phyloP scores from a whole-genome alignment of 30 jellyfish, hydroid and myxozoan species.

The Aurelia aurita region DNA sequence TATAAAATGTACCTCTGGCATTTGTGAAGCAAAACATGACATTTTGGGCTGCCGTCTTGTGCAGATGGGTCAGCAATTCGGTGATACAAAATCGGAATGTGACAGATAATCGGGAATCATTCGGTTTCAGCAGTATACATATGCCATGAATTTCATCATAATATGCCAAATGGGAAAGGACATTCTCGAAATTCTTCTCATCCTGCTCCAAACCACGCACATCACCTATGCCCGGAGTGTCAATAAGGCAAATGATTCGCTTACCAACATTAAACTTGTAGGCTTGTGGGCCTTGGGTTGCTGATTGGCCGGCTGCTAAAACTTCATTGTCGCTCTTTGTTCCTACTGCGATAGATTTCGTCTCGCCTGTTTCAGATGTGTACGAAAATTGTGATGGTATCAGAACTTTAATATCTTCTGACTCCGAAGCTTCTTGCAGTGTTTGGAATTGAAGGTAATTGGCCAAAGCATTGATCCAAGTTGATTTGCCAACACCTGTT shows the following conservation, averaged over 20 bases:
- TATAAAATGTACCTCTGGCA: slow-evolving; percentile 72
- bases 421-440: slow-evolving; percentile 30
- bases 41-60: slow-evolving; percentile 71
- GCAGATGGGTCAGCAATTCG: slow-evolving; percentile 74
- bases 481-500: slow-evolving; percentile 72
- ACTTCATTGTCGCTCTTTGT: slow-evolving; percentile 18
- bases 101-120: slow-evolving; percentile 53
- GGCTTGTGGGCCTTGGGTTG: slow-evolving; percentile 41
- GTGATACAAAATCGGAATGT: slow-evolving; percentile 69
- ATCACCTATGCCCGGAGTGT: slow-evolving; percentile 61
- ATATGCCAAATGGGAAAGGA: slow-evolving; percentile 31
- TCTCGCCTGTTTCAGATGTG: slow-evolving; percentile 16
- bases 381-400: slow-evolving; percentile 24
- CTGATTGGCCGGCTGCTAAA: slow-evolving; percentile 7
- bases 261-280: slow-evolving; percentile 20
- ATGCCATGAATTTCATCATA: slow-evolving; percentile 55
- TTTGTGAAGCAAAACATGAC: slow-evolving; percentile 73
- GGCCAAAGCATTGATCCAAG: slow-evolving; percentile 72
- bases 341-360: not conserved
- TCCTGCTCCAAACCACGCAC: slow-evolving; percentile 51
- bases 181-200: slow-evolving; percentile 23
- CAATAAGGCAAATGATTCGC: slow-evolving; percentile 6
- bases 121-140: slow-evolving; percentile 67
- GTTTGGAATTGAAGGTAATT: slow-evolving; percentile 43
- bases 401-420: slow-evolving; percentile 40